Base-by-base conservation (phyloP, 2,797 vertebrate genomes). In the Pyrocephalus nanus region DNA sequence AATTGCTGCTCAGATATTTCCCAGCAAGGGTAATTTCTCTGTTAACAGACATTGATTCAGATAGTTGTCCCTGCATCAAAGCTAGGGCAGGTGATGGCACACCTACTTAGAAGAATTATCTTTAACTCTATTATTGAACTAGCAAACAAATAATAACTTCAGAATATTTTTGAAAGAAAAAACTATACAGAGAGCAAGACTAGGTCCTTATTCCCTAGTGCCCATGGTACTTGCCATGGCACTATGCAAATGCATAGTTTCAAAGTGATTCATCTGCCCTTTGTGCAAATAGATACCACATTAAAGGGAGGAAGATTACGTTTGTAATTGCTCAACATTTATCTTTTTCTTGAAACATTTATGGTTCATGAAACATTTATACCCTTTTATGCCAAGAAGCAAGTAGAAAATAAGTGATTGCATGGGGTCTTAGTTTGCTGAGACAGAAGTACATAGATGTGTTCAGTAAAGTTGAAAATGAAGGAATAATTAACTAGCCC, bases 281-380 rank as follows among this genome's bases (percentile, higher is more conserved):
- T 60, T 32, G 42, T 74, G 36, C 62, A 81, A 78, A 76, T 38
- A 88, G 48, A 40, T 77, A 51, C 20, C n/a, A 29, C 34, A 60
- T 58, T 86, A 69, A 92, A 93, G 53, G 15, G 74, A 72, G 40
- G 48, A 51, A 74, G 62, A 75, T 92, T 72, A 32, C 9, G 48
- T 74, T 79, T 57, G 67, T 84, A 81, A 86, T 87, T 79, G 88
- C 72, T 86, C 62, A 70, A 22, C 47, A 20, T 95, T 87, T 87
- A 58, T 88, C 61, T 93, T 40, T 72, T 92, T 87, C 45, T 72
- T 72, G 38, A 83, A 91, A 79, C 34, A 22, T 90, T 88, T 90
- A 71, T 77, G 53, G 61, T 83, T 90, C 48, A 26, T 88, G 67
- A 90, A 93, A 93, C 43, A 55, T 92, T 87, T 88, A 80, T 81